Base-by-base conservation (phyloP, 2,888 invertebrate genomes). In the Drosophila merina region DNA sequence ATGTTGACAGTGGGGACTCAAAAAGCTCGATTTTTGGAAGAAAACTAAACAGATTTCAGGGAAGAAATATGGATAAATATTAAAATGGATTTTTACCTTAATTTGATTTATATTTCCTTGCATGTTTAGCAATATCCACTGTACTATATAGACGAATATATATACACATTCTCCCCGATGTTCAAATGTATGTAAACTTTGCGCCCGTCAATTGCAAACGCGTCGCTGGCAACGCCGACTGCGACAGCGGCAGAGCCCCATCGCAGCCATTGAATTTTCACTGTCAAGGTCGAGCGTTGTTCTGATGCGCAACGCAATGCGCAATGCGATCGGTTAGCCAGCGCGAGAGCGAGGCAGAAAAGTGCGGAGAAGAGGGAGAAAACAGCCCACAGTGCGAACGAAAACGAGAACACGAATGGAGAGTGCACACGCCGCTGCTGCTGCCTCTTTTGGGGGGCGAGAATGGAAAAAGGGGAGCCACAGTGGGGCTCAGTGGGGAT, bases 241-340 rank as follows among this genome's bases (percentile, higher is more conserved):
- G 54, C 54, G 58, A 45, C 59, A 57, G 50, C 26, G 30, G 9
- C 48, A 51, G 57, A 50, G 66, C 68, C 54, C 57, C 70, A 70
- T 55, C 75, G 57, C 42, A 57, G 57, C 33, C 79, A 85, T 75
- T 84, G 78, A 80, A 85, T 89, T 90, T 70, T 90, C 90, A 90
- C 80, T 90, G 90, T 85, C 90, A 90, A 90, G 90, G 90, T 90
- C 90, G 90, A 89, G 73, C 86, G 72, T 78, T 90, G 89, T 90
- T 86, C 87, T 85, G 84, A 89, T 83, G 85, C 86, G 85, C 85
- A 76, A 85, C 83, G 87, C 86, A 85, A 78, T 75, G 77, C 70
- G 64, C 71, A 56, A 50, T 62, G 58, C 75, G 85, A 81, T 84
- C 81, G 81, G 64, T 63, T 26, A 40, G 57, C 12, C 33, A 3